phyloP scores from a whole-genome alignment of 1,140 invertebrate genomes.

The Bactericera cockerelli region DNA sequence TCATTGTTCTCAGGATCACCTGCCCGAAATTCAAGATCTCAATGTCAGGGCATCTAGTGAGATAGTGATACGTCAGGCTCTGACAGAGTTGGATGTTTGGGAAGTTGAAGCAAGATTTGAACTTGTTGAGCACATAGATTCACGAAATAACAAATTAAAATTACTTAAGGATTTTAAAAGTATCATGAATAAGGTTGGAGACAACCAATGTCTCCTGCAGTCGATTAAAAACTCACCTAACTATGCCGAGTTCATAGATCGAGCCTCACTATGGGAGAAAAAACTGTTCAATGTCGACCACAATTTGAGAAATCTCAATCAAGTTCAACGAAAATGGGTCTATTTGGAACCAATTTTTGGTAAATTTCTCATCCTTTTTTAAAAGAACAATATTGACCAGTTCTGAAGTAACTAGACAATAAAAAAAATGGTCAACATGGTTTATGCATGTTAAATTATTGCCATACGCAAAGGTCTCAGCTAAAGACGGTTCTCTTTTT shows the following conservation, averaged over 20 bases:
- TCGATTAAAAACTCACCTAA: constrained; percentile 71
- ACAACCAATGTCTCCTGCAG: constrained; percentile 78
- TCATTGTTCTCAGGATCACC: background rate
- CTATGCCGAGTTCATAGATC: constrained; percentile 59
- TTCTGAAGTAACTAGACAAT: too few species aligned
- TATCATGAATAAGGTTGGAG: constrained; percentile 71
- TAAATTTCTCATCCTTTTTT: background rate
- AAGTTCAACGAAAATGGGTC: constrained; percentile 88
- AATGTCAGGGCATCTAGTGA: constrained; percentile 71
- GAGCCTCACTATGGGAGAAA: constrained; percentile 65
- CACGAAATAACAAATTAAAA: constrained; percentile 43
- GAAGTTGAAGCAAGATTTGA: constrained; percentile 69
- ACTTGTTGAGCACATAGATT: constrained; percentile 56
- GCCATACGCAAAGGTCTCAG: too few species aligned
- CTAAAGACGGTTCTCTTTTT: too few species aligned
- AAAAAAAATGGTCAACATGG: too few species aligned
- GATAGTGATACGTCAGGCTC: constrained; percentile 79
- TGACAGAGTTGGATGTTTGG: constrained; percentile 91
- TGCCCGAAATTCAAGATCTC: constrained; percentile 38
- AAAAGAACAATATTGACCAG: too few species aligned
- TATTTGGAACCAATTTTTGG: constrained; percentile 94
- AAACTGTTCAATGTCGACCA: constrained; percentile 59
- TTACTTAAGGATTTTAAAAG: constrained; percentile 89
- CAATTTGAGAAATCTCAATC: constrained; percentile 55
- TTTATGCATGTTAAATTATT: too few species aligned